Conservation (phyloP, 2,888 invertebrate species). For the Hydraecia micacea region DNA sequence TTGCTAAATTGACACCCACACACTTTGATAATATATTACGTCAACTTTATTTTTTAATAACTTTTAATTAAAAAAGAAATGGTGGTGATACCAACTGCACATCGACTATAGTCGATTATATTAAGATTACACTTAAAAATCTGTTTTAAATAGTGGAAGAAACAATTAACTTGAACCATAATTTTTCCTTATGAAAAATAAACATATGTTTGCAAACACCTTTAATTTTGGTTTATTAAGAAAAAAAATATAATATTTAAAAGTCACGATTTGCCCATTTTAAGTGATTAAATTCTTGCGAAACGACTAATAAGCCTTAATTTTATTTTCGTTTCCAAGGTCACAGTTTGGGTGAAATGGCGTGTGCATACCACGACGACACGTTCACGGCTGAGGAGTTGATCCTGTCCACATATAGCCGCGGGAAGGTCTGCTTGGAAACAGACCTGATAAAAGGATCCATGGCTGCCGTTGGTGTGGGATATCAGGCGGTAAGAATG, state of each 20-base stretch:
- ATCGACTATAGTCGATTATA: background rate
- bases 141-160: background rate
- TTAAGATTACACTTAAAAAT: background rate
- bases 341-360: constrained; percentile 94
- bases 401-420: constrained; percentile 94
- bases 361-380: constrained; percentile 89
- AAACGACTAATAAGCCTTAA: too few species aligned
- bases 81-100: background rate
- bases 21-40: too few species aligned
- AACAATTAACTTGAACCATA: background rate
- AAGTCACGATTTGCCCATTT: too few species aligned
- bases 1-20: background rate
- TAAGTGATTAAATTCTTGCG: too few species aligned
- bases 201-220: background rate
- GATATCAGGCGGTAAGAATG: constrained; percentile 85
- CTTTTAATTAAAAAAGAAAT: background rate
- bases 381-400: constrained; percentile 95
- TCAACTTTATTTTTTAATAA: too few species aligned
- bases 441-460: constrained; percentile 92
- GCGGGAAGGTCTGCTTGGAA: constrained; percentile 93
- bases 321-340: constrained; percentile 63
- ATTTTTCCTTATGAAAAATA: background rate
- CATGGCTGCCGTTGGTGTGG: constrained; percentile 96
- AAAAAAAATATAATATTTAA: too few species aligned
- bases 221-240: background rate